These are phyloP conservation scores for Peromyscus californicus DNA, from an alignment of 2,113 vertebrate genomes.

Conservation along the genomic window DNA sequence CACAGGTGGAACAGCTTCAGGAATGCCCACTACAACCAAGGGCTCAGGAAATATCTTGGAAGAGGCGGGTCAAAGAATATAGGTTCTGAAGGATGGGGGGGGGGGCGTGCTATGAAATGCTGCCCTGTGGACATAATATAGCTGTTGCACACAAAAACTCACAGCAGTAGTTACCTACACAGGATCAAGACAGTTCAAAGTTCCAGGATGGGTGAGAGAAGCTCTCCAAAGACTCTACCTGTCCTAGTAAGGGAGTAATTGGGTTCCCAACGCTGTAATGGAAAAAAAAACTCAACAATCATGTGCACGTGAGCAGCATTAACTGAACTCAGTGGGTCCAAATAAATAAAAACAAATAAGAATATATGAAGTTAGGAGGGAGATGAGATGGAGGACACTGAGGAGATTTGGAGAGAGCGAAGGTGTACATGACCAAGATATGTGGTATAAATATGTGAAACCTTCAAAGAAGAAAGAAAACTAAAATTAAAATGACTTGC, in stretches of 20 bases:
- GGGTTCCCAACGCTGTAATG: no score
- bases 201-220: not conserved
- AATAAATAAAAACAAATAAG: not conserved
- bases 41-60: not conserved
- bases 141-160: not conserved
- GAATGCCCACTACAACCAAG: not conserved
- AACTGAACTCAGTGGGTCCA: no score
- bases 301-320: not conserved
- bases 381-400: not conserved
- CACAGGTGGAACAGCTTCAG: no score
- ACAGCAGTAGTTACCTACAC: not conserved
- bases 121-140: not conserved
- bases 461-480: not conserved
- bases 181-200: not conserved
- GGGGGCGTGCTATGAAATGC: not conserved
- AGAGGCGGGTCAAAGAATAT: not conserved
- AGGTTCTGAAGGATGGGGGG: not conserved
- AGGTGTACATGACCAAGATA: not conserved
- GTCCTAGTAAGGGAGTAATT: not conserved
- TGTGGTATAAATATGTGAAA: not conserved
- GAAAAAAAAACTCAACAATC: not conserved
- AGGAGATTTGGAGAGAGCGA: not conserved
- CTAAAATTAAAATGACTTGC: not conserved
- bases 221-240: rapidly evolving
- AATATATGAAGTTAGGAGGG: no score